Evolutionary conservation across 2,113 vertebrate species (phyloP), one percentile per base, ranked within the genome.

Genomic region (Maccullochella peelii): DNA sequence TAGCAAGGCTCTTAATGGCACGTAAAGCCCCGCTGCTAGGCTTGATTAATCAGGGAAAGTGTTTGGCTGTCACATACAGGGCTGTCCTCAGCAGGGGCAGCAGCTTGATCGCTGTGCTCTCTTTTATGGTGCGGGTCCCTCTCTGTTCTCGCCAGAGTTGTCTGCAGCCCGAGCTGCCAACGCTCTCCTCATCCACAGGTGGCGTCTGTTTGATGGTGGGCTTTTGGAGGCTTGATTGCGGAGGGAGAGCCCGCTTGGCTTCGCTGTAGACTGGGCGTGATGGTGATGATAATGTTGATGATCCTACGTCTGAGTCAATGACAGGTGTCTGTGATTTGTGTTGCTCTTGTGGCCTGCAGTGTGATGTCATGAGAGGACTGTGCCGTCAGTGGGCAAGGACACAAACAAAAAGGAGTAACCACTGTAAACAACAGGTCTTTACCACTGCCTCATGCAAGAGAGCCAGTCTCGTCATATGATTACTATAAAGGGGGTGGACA

Each of bases 31-130:
- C 33, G 63, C 85, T 91, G 91, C 85, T 90, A 57, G 86, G 86
- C 86, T 93, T 93, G 91, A 94, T 94, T 95, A 94, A 94, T 94
- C 92, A 94, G 86, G 87, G 87, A 90, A 92, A 93, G 92, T 94
- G 91, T 93, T 94, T 90, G 87, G 84, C 90, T 85, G 86, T 91
- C 84, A 86, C 88, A 91, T 81, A 84, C 82, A 59, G 90, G 88
- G 89, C 80, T 85, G 85, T 92, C 92, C 91, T 89, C 88, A 86
- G 88, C 74, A 80, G 86, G 86, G 80, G 87, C 84, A 70, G 75
- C 71, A 55, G 79, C 85, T 86, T 82, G 70, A 86, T 91, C 40
- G 40, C 88, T 54, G 70, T 2, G 16, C 67, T 85, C 69, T 78
- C 84, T 87, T 88, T 90, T 65, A 82, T 74, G 76, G 38, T 8